Conservation (phyloP, 2,113 vertebrate genomes). For the Prunella himalayana region DNA sequence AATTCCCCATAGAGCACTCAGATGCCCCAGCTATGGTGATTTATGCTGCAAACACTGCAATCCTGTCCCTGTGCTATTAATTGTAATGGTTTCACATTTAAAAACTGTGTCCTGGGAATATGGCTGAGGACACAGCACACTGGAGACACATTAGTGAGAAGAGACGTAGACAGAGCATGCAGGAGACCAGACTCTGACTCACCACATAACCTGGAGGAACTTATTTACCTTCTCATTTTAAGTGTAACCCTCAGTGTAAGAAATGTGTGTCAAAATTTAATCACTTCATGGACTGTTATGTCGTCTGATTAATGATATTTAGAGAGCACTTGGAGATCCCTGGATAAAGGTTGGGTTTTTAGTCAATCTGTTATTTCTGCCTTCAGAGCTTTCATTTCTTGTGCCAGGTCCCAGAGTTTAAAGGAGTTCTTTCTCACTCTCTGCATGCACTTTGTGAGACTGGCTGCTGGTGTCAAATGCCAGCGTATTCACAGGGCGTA, state of each 20-base stretch:
- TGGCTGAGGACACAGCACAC: background rate
- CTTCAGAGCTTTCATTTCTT: background rate
- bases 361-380: background rate
- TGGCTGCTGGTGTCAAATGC: conserved; percentile 43
- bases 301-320: background rate
- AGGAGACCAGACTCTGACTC: background rate
- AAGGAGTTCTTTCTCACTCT: background rate
- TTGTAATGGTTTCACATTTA: background rate
- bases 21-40: background rate
- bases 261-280: background rate
- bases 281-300: background rate
- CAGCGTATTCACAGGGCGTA: background rate
- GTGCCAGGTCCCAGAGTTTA: background rate
- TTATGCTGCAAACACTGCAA: background rate
- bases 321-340: background rate
- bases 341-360: background rate
- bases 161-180: background rate
- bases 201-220: background rate
- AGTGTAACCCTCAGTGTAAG: background rate
- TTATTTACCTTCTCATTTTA: background rate
- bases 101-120: background rate
- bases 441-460: background rate
- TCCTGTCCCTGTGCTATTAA: background rate
- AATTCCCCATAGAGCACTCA: background rate
- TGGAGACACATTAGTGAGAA: background rate